Evolutionary conservation across 2,888 invertebrate species (phyloP).

Genomic region (Allygus modestus): DNA sequence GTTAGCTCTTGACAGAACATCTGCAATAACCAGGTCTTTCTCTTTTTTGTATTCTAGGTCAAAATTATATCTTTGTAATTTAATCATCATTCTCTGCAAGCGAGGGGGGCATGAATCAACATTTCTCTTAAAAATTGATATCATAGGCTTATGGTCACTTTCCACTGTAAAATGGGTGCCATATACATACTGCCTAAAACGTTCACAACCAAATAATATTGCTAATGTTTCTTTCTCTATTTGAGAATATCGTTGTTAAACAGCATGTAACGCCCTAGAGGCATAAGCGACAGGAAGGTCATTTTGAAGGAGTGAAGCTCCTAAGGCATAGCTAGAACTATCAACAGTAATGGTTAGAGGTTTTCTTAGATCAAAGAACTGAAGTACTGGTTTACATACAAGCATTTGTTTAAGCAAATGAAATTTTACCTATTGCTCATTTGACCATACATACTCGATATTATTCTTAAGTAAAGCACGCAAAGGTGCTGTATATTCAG

Average conservation of each 20-base stretch:
- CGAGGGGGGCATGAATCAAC: slow-evolving; percentile 35
- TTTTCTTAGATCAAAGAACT: slow-evolving; percentile 54
- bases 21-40: slow-evolving; percentile 43
- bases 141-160: slow-evolving; percentile 60
- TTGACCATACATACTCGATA: slow-evolving; percentile 64
- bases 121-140: slow-evolving; percentile 19
- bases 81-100: slow-evolving; percentile 40
- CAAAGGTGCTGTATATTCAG: slow-evolving; percentile 67
- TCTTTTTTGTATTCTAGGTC: slow-evolving; percentile 49
- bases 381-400: slow-evolving; percentile 39
- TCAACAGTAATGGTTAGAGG: slow-evolving; percentile 54
- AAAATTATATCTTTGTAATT: slow-evolving; percentile 41
- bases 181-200: slow-evolving; percentile 53
- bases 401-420: slow-evolving; percentile 42
- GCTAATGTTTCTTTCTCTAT: slow-evolving; percentile 61
- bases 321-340: slow-evolving; percentile 56
- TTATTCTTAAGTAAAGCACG: slow-evolving; percentile 69
- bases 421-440: slow-evolving; percentile 26
- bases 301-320: slow-evolving; percentile 58
- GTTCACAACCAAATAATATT: slow-evolving; percentile 60
- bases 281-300: slow-evolving; percentile 61
- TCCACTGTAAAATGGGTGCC: slow-evolving; percentile 54
- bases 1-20: slow-evolving; percentile 52
- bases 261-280: slow-evolving; percentile 56
- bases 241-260: slow-evolving; percentile 54